These are phyloP conservation scores for Corydoras maculifer DNA, from an alignment of 2,113 vertebrate genomes.

Conservation along the genomic window DNA sequence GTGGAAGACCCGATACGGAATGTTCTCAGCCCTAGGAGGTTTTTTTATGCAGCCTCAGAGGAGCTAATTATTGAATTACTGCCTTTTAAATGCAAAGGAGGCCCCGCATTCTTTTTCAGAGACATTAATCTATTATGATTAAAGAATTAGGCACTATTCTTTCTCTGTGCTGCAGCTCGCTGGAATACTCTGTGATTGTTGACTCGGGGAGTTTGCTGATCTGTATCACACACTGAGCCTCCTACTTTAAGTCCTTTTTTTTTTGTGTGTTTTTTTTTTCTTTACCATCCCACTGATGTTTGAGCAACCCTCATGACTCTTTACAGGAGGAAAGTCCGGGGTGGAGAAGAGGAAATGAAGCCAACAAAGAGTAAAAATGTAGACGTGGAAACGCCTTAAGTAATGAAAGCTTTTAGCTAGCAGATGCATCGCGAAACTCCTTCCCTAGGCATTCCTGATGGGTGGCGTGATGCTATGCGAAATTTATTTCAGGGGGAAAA, in stretches of 20 bases:
- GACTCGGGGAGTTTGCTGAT: slow-evolving; percentile 17
- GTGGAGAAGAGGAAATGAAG: slow-evolving; percentile 63
- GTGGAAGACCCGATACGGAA: slow-evolving; percentile 43
- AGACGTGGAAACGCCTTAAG: slow-evolving; percentile 54
- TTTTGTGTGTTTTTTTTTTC: neutral
- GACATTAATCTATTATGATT: slow-evolving; percentile 63
- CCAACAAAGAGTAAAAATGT: slow-evolving; percentile 56
- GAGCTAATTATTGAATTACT: slow-evolving; percentile 64
- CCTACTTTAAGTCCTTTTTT: neutral
- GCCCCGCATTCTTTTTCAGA: slow-evolving; percentile 43
- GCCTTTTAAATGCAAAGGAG: slow-evolving; percentile 59
- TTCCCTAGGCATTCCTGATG: neutral
- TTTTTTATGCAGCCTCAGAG: slow-evolving; percentile 57
- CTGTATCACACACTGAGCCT: slow-evolving; percentile 12
- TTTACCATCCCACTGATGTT: too few species aligned
- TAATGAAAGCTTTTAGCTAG: slow-evolving; percentile 64
- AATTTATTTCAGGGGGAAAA: neutral
- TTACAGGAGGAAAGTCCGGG: slow-evolving; percentile 49
- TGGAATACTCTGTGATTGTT: slow-evolving; percentile 21
- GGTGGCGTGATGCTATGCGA: slow-evolving; percentile 13
- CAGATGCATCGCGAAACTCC: slow-evolving; percentile 50
- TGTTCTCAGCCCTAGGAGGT: slow-evolving; percentile 43
- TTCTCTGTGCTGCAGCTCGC: slow-evolving; percentile 26
- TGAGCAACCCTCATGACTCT: neutral
- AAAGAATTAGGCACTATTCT: slow-evolving; percentile 54